Conservation (phyloP, 2,113 vertebrate species). For the Heterocephalus glaber region DNA sequence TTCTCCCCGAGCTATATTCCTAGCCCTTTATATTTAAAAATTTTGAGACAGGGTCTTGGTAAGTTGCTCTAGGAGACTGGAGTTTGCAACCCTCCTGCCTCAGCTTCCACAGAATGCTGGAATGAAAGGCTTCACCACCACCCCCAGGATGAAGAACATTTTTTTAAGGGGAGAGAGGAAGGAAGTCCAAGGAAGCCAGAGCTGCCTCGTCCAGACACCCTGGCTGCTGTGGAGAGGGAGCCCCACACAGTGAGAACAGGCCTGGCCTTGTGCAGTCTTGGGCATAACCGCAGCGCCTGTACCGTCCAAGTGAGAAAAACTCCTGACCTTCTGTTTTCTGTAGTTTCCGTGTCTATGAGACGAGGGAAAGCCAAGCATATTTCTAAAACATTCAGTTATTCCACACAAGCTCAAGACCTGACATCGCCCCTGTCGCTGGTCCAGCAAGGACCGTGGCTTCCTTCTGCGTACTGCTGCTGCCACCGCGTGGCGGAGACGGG, state of each 20-base stretch:
- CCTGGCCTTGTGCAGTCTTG: background rate
- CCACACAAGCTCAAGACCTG: background rate
- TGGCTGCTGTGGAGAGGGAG: background rate
- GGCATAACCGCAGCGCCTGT: too few species aligned
- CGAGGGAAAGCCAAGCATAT: background rate
- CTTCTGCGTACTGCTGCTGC: background rate
- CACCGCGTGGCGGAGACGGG: background rate
- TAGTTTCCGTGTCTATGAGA: background rate
- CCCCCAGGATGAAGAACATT: background rate
- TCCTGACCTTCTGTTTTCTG: background rate
- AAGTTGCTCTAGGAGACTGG: background rate
- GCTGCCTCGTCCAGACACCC: background rate
- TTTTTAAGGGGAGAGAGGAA: background rate
- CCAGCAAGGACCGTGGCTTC: background rate
- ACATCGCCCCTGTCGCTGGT: background rate
- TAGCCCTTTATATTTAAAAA: background rate
- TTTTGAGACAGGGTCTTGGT: background rate
- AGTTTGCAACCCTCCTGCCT: background rate
- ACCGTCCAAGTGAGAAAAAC: background rate
- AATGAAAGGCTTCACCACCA: background rate
- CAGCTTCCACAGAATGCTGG: background rate
- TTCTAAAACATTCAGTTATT: background rate
- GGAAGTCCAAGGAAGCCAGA: too few species aligned
- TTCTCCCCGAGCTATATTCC: background rate
- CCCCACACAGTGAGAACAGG: rapidly evolving